These are phyloP conservation scores for Vulpes lagopus DNA, from an alignment of 2,113 vertebrate species.

Conservation along the genomic window DNA sequence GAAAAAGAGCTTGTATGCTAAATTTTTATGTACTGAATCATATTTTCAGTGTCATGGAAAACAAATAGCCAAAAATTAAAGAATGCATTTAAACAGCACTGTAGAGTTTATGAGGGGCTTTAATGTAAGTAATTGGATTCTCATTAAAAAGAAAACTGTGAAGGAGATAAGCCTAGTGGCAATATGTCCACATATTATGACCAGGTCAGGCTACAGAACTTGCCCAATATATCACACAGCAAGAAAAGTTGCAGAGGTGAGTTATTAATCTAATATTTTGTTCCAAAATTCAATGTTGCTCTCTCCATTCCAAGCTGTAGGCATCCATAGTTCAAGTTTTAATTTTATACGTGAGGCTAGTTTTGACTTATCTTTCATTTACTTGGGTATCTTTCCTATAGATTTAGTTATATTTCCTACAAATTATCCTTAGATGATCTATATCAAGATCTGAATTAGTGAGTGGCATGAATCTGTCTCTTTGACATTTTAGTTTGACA, in stretches of 20 bases:
- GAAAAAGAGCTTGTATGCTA: not conserved
- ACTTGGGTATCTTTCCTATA: not conserved
- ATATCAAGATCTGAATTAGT: not conserved
- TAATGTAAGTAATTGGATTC: not conserved
- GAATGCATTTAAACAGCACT: not conserved
- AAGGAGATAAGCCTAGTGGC: not conserved
- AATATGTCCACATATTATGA: not conserved
- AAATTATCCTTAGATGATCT: not conserved
- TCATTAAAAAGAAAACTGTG: not conserved
- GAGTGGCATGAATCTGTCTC: not conserved
- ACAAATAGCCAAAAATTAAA: not conserved
- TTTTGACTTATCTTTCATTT: not conserved
- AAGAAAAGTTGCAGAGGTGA: not conserved
- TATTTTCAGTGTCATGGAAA: not conserved
- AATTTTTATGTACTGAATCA: not conserved
- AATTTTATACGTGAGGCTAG: not conserved
- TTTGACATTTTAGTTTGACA: not conserved
- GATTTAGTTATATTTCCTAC: not conserved
- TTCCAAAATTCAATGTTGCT: not conserved
- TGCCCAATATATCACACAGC: not conserved
- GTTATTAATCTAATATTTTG: not conserved
- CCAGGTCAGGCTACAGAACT: not conserved
- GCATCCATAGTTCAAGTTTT: not conserved
- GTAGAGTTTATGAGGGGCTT: not conserved
- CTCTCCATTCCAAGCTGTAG: not conserved